phyloP scores from a whole-genome alignment of 2,888 invertebrate species.

The Chrysotoxum bicinctum region DNA sequence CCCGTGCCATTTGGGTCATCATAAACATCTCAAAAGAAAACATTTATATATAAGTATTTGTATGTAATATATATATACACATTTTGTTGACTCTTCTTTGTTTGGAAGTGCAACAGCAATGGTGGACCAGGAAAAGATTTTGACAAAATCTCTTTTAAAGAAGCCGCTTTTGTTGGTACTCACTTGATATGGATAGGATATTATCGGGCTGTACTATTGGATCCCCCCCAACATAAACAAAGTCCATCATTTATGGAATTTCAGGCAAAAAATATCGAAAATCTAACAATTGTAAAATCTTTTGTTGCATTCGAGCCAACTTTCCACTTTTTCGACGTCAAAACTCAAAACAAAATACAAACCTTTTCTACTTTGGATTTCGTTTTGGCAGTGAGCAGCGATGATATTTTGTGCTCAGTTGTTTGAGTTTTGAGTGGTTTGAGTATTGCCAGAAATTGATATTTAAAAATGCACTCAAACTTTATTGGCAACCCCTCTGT shows the following conservation, averaged over 20 bases:
- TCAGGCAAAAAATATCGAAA: conserved; percentile 66
- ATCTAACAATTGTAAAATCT: conserved; percentile 65
- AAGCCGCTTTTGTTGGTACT: conserved; percentile 53
- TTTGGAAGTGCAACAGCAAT: conserved; percentile 39
- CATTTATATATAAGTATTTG: conserved; percentile 11
- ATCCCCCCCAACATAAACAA: conserved; percentile 80
- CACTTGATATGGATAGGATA: conserved; percentile 74
- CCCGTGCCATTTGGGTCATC: conserved; percentile 77
- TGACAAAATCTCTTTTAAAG: conserved; percentile 28
- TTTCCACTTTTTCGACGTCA: conserved; percentile 68
- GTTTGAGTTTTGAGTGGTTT: conserved; percentile 7
- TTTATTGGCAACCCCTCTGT: too few species aligned
- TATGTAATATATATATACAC: neutral
- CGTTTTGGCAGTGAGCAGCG: neutral
- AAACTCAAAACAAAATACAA: conserved; percentile 70
- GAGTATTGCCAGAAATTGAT: neutral
- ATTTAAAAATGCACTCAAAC: neutral
- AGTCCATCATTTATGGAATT: conserved; percentile 78
- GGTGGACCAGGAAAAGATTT: neutral
- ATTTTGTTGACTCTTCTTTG: conserved; percentile 44
- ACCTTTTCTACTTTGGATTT: conserved; percentile 13
- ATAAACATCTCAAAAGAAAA: conserved; percentile 76
- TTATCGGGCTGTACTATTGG: conserved; percentile 79
- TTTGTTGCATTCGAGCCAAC: conserved; percentile 69
- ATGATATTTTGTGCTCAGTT: conserved; percentile 1